phyloP scores from a whole-genome alignment of 1,140 invertebrate species.

The Brachionus manjavacas region DNA sequence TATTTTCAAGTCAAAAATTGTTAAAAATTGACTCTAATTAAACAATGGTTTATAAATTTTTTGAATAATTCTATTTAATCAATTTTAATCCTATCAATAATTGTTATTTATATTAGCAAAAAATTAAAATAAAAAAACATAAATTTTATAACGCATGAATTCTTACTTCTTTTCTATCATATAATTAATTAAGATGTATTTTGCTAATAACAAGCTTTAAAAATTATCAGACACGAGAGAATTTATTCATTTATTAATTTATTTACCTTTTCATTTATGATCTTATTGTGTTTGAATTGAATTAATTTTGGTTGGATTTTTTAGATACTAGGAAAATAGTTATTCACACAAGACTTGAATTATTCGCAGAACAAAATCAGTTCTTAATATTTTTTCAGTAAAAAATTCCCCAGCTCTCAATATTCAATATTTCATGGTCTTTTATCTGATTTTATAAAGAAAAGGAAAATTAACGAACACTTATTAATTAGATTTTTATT shows the following conservation, averaged over 20 bases:
- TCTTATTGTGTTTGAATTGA: background rate
- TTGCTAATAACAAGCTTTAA: background rate
- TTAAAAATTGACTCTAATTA: background rate
- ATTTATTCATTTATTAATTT: background rate
- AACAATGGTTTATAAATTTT: background rate
- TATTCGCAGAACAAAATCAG: background rate
- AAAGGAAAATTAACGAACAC: background rate
- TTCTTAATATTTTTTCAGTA: too few species aligned
- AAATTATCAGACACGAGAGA: background rate
- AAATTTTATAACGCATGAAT: background rate
- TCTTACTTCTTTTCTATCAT: background rate
- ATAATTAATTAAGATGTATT: background rate
- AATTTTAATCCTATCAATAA: background rate
- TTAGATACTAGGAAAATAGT: background rate
- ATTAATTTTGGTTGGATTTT: background rate
- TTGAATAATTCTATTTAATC: background rate
- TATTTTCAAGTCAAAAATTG: too few species aligned
- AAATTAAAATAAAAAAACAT: background rate
- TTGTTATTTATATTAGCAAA: background rate
- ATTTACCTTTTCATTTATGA: conserved; percentile 5
- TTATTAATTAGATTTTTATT: background rate
- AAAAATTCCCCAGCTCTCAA: too few species aligned
- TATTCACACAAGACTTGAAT: background rate
- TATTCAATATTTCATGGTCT: background rate
- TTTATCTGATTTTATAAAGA: background rate